phyloP scores from a whole-genome alignment of 2,888 invertebrate genomes.

The Drosophila leonis region DNA sequence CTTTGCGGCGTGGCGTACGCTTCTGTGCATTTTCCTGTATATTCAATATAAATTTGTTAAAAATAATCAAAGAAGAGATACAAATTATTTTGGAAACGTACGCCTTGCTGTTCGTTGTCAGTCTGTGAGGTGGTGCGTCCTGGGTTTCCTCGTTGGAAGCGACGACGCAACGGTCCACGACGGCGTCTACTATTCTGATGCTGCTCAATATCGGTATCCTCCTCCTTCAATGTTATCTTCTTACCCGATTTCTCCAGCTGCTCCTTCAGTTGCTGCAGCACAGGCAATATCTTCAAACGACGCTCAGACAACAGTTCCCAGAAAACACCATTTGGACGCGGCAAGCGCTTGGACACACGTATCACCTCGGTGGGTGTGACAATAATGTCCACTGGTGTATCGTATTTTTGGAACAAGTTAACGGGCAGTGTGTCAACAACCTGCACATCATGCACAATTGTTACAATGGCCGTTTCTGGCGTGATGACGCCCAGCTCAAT shows the following conservation, averaged over 20 bases:
- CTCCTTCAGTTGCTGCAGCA: conserved; percentile 89
- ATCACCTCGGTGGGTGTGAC: conserved; percentile 93
- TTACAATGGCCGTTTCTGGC: conserved; percentile 90
- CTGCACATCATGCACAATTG: conserved; percentile 94
- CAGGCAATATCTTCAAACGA: conserved; percentile 90
- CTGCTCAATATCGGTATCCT: conserved; percentile 89
- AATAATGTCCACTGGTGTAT: conserved; percentile 94
- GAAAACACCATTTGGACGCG: conserved; percentile 90
- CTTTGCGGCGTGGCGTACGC: conserved; percentile 77
- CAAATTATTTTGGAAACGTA: conserved; percentile 40
- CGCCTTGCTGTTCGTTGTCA: conserved; percentile 82
- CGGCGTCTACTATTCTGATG: conserved; percentile 86
- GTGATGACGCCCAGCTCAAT: conserved; percentile 91
- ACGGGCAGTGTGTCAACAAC: conserved; percentile 91
- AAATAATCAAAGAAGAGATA: background rate
- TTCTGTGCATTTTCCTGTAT: conserved; percentile 68
- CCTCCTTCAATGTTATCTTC: conserved; percentile 88
- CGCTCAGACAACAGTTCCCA: conserved; percentile 92
- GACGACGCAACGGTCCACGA: conserved; percentile 84
- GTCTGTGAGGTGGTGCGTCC: conserved; percentile 85
- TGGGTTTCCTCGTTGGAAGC: conserved; percentile 85
- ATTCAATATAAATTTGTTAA: background rate
- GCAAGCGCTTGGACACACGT: conserved; percentile 87
- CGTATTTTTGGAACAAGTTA: conserved; percentile 91
- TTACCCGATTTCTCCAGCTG: conserved; percentile 90